Conservation (phyloP, 1,140 invertebrate species). For the Pantala flavescens region DNA sequence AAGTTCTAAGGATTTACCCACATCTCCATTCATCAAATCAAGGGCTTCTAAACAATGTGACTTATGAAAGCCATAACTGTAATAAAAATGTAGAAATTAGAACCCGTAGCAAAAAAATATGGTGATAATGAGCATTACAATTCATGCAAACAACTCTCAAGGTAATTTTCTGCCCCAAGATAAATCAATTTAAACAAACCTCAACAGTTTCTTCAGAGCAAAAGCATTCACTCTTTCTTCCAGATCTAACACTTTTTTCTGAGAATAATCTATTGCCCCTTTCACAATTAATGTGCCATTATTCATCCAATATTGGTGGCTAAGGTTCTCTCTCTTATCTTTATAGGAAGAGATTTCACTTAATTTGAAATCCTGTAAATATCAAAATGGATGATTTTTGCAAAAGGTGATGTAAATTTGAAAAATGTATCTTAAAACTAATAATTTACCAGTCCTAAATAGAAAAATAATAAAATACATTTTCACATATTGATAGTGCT, state of each 20-base stretch:
- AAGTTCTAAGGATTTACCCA: constrained; percentile 54
- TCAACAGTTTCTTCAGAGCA: constrained; percentile 57
- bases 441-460: no score
- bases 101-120: constrained; percentile 17
- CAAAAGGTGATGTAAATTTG: no score
- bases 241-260: constrained; percentile 38
- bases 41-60: constrained; percentile 62
- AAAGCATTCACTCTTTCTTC: constrained; percentile 51
- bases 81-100: constrained; percentile 27
- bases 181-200: constrained; percentile 33
- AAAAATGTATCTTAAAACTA: no score
- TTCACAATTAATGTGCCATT: constrained; percentile 57
- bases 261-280: constrained; percentile 54
- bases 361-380: constrained; percentile 39
- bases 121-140: no score
- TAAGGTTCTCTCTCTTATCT: constrained; percentile 52
- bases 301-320: constrained; percentile 61
- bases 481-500: no score
- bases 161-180: no score
- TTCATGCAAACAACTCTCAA: no score
- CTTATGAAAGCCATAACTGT: constrained; percentile 56
- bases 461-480: no score
- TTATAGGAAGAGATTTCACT: constrained; percentile 38
- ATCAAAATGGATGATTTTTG: constrained; percentile 19
- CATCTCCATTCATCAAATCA: constrained; percentile 45